Percentiles rank a stretch among this genome's conserved stretches.
Conservation (phyloP, 1,140 invertebrate species). For the Homarus americanus region DNA sequence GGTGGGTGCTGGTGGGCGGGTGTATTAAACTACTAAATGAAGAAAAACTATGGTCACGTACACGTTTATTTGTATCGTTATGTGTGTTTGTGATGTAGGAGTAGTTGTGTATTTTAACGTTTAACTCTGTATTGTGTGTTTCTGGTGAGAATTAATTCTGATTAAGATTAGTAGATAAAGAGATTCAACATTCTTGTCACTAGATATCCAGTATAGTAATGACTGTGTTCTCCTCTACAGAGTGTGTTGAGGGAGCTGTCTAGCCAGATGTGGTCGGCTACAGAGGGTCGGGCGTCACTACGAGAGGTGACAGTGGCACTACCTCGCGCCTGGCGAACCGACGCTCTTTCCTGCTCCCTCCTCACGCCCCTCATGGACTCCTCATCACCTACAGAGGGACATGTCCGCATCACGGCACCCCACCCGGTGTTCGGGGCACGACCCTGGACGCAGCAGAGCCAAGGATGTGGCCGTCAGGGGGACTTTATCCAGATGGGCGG, state of each 20-base stretch:
- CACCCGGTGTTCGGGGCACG: slow-evolving; percentile 74
- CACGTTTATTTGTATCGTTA: no score
- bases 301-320: slow-evolving; percentile 34
- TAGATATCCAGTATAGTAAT: no score
- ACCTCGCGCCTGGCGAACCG: slow-evolving; percentile 22
- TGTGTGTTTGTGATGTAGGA: no score
- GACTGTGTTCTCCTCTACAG: slow-evolving; percentile 27
- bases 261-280: slow-evolving; percentile 42
- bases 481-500: slow-evolving; percentile 76
- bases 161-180: no score
- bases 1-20: no score
- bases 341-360: slow-evolving; percentile 49
- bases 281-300: slow-evolving; percentile 33
- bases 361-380: slow-evolving; percentile 18
- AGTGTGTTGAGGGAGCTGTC: slow-evolving; percentile 47
- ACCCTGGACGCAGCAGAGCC: slow-evolving; percentile 77
- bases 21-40: no score
- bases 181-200: no score
- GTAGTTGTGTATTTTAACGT: neutral
- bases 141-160: no score
- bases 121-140: no score
- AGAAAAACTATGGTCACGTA: no score
- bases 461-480: slow-evolving; percentile 76
- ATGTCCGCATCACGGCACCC: slow-evolving; percentile 32
- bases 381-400: slow-evolving; percentile 6